Evolutionary conservation across 2,113 vertebrate genomes (phyloP), one percentile per base, ranked within the genome.

Genomic region (Chaetops frenatus): DNA sequence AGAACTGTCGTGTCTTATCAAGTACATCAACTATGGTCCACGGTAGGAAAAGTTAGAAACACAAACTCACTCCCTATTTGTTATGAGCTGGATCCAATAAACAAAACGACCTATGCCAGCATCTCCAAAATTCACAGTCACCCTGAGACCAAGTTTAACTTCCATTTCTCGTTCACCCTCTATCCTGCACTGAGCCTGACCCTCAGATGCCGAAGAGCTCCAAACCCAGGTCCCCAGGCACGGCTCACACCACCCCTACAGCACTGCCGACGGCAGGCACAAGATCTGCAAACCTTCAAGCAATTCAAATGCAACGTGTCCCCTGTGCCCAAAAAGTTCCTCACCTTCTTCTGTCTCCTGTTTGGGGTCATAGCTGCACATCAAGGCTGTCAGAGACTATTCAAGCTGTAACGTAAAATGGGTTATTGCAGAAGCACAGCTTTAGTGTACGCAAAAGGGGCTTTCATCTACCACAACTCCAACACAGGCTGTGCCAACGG

Each of bases 41-140:
- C 9, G 6, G 92, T 79, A 90, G 84, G 83, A 95, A 94, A 92
- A 92, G 62, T 11, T 92, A 96, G 86, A 90, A 95, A 93, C 91
- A 80, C 84, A 94, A 92, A 94, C 69, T 94, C 90, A 85, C 92
- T 97, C 95, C 47, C 66, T 95, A 86, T 51, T 84, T 83, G 89
- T 91, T 96, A 91, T 77, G 67, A 96, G 93, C 92, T 86, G 81
- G 90, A 80, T 80, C 71, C 94, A 96, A 90, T 23, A 79, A 90
- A 95, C 86, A 95, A 83, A 86, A 88, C 2, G 24, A 90, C 45
- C 87, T 91, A 92, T 42, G 50, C 93, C 87, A 94, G 81, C 91
- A 76, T 77, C 92, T 95, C 88, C 85, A 90, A 95, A 94, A 86
- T 47, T 48, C 93, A 92, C 58, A 92, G 92, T 86, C 90, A 93